phyloP scores from a whole-genome alignment of 2,888 invertebrate genomes.

The Seira musarum region DNA sequence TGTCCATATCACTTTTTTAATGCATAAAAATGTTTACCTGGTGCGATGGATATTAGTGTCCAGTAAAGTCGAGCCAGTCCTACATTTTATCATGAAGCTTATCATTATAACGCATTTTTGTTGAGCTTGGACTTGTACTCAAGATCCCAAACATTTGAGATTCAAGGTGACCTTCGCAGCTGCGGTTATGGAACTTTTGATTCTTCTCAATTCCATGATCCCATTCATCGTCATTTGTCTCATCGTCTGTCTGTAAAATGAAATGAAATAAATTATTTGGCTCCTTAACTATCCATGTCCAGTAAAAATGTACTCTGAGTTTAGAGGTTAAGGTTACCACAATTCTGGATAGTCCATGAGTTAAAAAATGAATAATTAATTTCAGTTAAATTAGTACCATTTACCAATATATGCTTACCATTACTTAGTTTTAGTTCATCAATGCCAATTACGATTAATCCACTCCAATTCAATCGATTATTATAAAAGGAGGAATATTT shows the following conservation, averaged over 20 bases:
- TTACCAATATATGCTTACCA: background rate
- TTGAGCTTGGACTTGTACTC: background rate
- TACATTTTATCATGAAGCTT: background rate
- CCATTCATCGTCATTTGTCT: background rate
- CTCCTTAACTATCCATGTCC: too few relatives aligned
- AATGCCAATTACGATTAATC: too few relatives aligned
- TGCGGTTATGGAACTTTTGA: background rate
- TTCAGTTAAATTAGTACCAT: background rate
- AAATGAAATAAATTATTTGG: background rate
- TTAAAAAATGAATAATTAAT: background rate
- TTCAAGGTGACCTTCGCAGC: background rate
- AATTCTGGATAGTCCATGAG: background rate
- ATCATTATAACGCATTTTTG: background rate
- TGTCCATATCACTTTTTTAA: background rate
- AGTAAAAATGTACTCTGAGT: background rate
- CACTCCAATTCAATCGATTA: too few relatives aligned
- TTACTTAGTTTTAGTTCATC: background rate
- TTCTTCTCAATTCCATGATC: background rate
- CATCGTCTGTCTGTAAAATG: background rate
- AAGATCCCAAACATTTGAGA: background rate
- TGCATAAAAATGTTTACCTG: background rate
- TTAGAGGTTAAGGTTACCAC: background rate
- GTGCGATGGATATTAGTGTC: background rate
- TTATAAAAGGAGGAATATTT: background rate
- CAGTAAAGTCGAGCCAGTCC: background rate